These are phyloP conservation scores for Phainopepla nitens DNA, from an alignment of 2,113 vertebrate genomes.

Conservation along the genomic window DNA sequence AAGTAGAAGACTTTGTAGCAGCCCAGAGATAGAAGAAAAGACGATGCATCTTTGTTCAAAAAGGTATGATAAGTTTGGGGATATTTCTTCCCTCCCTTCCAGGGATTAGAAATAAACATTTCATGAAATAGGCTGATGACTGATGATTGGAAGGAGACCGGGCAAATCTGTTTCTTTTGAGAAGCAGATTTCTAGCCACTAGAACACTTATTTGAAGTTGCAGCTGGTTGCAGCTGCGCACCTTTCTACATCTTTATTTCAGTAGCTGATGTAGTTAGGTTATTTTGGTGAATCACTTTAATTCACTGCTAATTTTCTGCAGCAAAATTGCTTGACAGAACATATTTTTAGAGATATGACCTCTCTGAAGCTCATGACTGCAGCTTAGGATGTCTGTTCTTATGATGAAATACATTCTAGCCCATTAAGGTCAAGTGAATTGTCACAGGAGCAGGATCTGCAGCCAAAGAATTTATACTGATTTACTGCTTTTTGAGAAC, in stretches of 20 bases:
- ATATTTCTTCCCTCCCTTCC: neutral
- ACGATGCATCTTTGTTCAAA: neutral
- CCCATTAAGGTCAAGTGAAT: constrained; percentile 56
- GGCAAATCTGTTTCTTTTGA: neutral
- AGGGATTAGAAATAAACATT: neutral
- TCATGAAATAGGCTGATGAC: neutral
- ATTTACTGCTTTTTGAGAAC: constrained; percentile 49
- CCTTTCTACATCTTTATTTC: neutral
- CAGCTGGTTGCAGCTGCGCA: neutral
- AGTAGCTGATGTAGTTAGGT: neutral
- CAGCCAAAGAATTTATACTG: constrained; percentile 52
- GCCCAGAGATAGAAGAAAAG: neutral
- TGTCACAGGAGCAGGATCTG: neutral
- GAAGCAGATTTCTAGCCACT: neutral
- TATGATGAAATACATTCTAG: constrained; percentile 48
- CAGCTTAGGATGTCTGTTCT: constrained; percentile 32
- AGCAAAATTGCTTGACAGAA: neutral
- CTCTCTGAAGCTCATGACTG: constrained; percentile 36
- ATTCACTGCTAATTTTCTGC: neutral
- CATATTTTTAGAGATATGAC: constrained; percentile 26
- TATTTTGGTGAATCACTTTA: neutral
- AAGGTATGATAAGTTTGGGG: neutral
- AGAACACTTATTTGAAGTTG: neutral
- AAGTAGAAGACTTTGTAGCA: neutral
- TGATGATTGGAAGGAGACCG: neutral